Base-by-base conservation (phyloP, 2,797 vertebrate genomes). In the Trematocara caparti region DNA sequence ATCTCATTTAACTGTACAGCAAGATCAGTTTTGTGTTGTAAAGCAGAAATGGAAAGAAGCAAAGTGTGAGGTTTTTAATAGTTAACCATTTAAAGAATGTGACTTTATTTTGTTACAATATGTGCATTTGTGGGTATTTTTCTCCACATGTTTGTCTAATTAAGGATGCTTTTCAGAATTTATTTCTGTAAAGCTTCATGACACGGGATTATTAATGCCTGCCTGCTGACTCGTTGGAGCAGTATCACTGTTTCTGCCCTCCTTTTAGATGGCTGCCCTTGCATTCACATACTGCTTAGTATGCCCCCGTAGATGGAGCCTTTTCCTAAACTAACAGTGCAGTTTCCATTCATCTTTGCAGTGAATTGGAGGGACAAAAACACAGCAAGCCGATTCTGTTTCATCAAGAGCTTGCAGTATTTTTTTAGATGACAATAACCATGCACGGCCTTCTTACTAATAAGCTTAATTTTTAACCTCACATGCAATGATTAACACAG, bases 401-500 rank as follows among this genome's bases (percentile, higher is more conserved):
- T 21, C 7, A 81, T 51, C 48, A 72, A 73, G 19, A 21, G 8
- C 55, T 72, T 75, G 32, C 12, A 59, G 19, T 57, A 15, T 87
- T 82, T 79, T 62, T 21, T 71, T 19, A 81, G 32, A 81, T 7
- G 9, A 14, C 38, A 8, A n/a, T 36, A 38, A 55, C 30, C 5
- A 66, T 48, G 14, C 73, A 24, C 17, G 17, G 12, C 80, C 55
- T 66, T 82, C 59, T 75, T 72, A 86, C 74, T 90, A 86, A 49
- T 72, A 30, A n/a, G 40, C 43, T 76, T 77, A 32, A 82, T 80
- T 19, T n/a, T 59, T 78, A 80, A 91, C 69, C 76, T 73, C 78
- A 79, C 40, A 34, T 85, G 75, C 76, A 73, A 57, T 84, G 15
- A 91, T 85, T 94, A 92, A 93, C 50, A 36, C 51, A 87, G 64